Evolutionary conservation across 1,140 invertebrate genomes (phyloP).

Genomic region (Lutraria rhynchaena): DNA sequence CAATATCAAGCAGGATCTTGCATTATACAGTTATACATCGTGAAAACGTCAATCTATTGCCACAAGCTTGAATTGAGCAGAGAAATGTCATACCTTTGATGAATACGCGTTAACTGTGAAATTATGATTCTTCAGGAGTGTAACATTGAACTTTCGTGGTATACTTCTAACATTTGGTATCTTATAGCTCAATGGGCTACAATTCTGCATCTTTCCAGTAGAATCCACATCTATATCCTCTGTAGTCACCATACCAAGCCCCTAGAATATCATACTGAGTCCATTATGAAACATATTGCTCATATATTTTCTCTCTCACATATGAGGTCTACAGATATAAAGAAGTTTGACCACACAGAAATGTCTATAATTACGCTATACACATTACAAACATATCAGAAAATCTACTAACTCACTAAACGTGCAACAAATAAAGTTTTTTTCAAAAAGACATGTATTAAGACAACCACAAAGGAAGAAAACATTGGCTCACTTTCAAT

Average conservation of each 20-base stretch:
- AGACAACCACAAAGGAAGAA: no score
- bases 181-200: slow-evolving; percentile 96
- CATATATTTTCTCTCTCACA: background rate
- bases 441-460: no score
- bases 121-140: slow-evolving; percentile 91
- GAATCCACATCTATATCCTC: slow-evolving; percentile 95
- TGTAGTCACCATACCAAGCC: slow-evolving; percentile 94
- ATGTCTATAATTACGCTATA: background rate
- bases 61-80: background rate
- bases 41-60: no score
- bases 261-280: slow-evolving; percentile 83
- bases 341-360: background rate
- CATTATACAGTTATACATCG: no score
- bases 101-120: slow-evolving; percentile 96
- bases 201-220: slow-evolving; percentile 89
- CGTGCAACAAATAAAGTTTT: no score
- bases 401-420: no score
- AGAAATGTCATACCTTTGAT: slow-evolving; percentile 93
- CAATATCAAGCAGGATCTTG: no score
- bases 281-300: background rate
- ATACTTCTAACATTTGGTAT: slow-evolving; percentile 94
- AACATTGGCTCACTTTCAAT: no score
- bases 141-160: slow-evolving; percentile 95
- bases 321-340: no score
- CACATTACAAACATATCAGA: slow-evolving; percentile 15